Evolutionary conservation across 2,888 invertebrate genomes (phyloP), one percentile per base, ranked within the genome.

Genomic region (Philopedon plagiatum): DNA sequence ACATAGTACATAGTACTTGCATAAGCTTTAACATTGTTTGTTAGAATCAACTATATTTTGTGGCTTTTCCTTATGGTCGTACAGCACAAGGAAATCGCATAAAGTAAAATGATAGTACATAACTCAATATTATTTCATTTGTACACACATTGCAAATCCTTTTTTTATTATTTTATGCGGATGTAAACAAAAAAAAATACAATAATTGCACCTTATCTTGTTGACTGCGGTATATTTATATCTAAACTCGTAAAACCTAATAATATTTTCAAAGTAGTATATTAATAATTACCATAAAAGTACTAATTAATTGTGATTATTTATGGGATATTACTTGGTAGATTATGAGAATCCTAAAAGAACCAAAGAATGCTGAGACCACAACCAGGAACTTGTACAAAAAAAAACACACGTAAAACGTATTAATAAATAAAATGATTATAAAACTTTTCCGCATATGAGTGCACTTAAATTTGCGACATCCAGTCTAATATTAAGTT

Each of bases 241-340:
- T 26, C 41, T 46, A 7, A 19, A 37, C 39, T 61, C 21, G 41
- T 29, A 19, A 61, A 61, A 46, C 8, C 15, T 41, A 44, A 26
- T 46, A 32, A 13, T 46, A 61, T 61, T 46, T 13, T 13, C 11
- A 41, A 46, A 32, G 44, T 46, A 46, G 21, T 61, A 21, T 29
- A 61, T 61, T 15, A 61, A 37, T 61, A 29, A 61, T 61, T 44
- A 18, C 9, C 46, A 32, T 61, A 46, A 61, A 61, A 61, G 8
- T 9, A 37, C n/a, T 61, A 61, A 41, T 61, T 61, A 61, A 37
- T 61, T 21, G 18, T 44, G 2, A 44, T 61, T 61, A 46, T 61
- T 46, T 61, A 61, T 44, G 19, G 18, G 46, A 13, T 19, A 54
- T 18, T 32, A 29, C 21, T 44, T 46, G n/a, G 46, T 34, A 37